These are phyloP conservation scores for Phoronis australis DNA, from an alignment of 2,888 invertebrate species.

Conservation along the genomic window DNA sequence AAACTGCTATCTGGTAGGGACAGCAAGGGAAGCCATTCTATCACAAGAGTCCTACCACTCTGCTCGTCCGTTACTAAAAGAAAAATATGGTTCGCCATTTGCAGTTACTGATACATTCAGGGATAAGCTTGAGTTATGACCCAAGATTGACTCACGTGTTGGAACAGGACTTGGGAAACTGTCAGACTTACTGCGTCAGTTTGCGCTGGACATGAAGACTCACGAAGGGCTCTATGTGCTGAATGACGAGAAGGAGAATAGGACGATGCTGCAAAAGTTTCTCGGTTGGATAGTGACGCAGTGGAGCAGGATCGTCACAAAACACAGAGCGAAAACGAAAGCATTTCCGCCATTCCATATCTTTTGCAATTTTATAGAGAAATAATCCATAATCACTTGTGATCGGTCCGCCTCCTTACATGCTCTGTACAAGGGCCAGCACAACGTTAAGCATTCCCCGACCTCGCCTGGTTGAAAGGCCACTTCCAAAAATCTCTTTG, in stretches of 20 bases:
- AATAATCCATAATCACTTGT: too few relatives aligned
- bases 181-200: constrained; percentile 15
- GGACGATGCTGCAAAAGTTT: constrained; percentile 15
- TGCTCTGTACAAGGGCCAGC: too few relatives aligned
- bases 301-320: constrained; percentile 9
- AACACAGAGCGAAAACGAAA: not conserved
- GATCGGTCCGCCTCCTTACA: too few relatives aligned
- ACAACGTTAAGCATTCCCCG: too few relatives aligned
- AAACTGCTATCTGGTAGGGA: constrained; percentile 17
- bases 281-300: constrained; percentile 12
- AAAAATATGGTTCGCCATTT: constrained; percentile 15
- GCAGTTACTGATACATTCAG: constrained; percentile 12
- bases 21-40: constrained; percentile 14
- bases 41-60: constrained; percentile 11
- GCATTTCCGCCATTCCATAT: not conserved
- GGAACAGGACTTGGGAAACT: constrained; percentile 5
- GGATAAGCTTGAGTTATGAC: constrained; percentile 16
- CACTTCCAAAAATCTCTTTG: too few relatives aligned
- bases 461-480: too few relatives aligned
- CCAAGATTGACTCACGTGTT: constrained; percentile 10
- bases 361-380: not conserved
- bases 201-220: constrained; percentile 10
- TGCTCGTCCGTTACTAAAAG: constrained; percentile 11
- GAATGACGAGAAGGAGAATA: constrained; percentile 15
- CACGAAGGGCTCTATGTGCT: constrained; percentile 7